Evolutionary conservation across 2,888 invertebrate genomes (phyloP).

Genomic region (Laspeyria flexula): DNA sequence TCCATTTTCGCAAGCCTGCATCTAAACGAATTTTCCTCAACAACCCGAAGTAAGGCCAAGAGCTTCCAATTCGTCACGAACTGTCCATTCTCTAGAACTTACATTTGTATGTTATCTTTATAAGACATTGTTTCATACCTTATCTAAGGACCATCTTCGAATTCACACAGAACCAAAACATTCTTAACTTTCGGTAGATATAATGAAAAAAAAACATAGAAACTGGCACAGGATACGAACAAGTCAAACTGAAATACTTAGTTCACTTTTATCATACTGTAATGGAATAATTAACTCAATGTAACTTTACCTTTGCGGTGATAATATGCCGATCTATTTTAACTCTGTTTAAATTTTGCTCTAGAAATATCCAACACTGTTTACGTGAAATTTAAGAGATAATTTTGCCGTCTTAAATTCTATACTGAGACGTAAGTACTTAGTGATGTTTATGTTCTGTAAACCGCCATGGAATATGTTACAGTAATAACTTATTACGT

Average conservation of each 20-base stretch:
- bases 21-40: conserved; percentile 42
- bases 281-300: too few relatives aligned
- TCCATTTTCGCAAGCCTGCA: conserved; percentile 31
- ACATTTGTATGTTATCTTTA: conserved; percentile 17
- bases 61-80: conserved; percentile 41
- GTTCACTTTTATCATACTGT: too few relatives aligned
- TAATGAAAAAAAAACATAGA: too few relatives aligned
- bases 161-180: background rate
- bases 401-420: too few relatives aligned
- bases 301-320: too few relatives aligned
- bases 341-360: background rate
- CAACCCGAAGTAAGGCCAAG: conserved; percentile 29
- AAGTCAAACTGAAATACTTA: too few relatives aligned
- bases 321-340: background rate
- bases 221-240: too few relatives aligned
- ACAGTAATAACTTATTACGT: conserved; percentile 39
- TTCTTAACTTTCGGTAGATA: too few relatives aligned
- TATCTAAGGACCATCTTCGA: background rate
- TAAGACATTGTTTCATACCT: background rate
- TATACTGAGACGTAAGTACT: conserved; percentile 7
- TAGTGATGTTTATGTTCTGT: conserved; percentile 17
- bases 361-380: too few relatives aligned
- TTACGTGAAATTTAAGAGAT: too few relatives aligned
- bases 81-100: conserved; percentile 24
- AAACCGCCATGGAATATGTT: conserved; percentile 25